These are phyloP conservation scores for Fopius arisanus DNA, from an alignment of 1,140 invertebrate genomes.

Conservation along the genomic window DNA sequence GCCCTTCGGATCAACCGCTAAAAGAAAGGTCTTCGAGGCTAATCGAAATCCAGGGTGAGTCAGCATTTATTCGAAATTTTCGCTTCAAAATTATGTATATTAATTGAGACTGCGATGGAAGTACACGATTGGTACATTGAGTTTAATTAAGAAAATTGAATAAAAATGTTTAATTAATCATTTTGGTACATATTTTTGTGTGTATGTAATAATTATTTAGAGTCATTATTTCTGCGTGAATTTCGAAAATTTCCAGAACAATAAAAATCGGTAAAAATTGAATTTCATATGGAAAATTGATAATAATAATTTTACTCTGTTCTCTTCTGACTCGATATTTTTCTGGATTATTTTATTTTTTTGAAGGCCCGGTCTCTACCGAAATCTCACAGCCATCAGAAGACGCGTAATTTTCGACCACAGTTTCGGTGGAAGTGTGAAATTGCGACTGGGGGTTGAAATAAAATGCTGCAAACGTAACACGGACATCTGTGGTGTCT, in stretches of 20 bases:
- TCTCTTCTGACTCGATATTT: not conserved
- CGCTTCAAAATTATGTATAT: slow-evolving; percentile 5
- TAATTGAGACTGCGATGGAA: too few species aligned
- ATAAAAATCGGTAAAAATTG: too few species aligned
- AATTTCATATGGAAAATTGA: too few species aligned
- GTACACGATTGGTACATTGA: not conserved
- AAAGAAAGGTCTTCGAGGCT: slow-evolving; percentile 28
- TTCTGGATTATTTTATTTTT: slow-evolving; percentile 16
- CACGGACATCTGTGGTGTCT: slow-evolving; percentile 49
- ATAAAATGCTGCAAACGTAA: slow-evolving; percentile 53
- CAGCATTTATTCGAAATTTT: not conserved
- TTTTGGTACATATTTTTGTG: too few species aligned
- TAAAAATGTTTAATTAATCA: too few species aligned
- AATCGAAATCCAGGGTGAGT: slow-evolving; percentile 52
- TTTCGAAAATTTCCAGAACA: too few species aligned
- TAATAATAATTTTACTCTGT: not conserved
- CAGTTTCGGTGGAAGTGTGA: slow-evolving; percentile 51
- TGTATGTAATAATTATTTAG: too few species aligned
- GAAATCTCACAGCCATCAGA: slow-evolving; percentile 9
- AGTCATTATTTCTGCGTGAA: too few species aligned
- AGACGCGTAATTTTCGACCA: slow-evolving; percentile 44
- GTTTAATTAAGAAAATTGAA: too few species aligned
- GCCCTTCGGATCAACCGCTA: slow-evolving; percentile 40
- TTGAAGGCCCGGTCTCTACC: slow-evolving; percentile 49
- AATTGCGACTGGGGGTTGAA: slow-evolving; percentile 51